Evolutionary conservation across 2,888 invertebrate species (phyloP).

Genomic region (Noctua pronuba): DNA sequence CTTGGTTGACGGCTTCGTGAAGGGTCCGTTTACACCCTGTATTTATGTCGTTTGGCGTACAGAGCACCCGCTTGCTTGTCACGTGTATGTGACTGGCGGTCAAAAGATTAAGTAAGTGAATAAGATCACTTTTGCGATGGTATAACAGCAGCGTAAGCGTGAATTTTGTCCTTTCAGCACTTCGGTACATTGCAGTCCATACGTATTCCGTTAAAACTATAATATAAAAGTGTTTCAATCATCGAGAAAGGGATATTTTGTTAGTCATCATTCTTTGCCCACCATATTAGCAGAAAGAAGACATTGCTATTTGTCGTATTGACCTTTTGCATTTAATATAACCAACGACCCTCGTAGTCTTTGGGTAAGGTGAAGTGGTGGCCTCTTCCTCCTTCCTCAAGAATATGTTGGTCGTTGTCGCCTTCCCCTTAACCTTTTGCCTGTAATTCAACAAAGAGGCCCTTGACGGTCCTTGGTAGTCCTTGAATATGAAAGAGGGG

Average conservation of each 20-base stretch:
- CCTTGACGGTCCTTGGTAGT: neutral
- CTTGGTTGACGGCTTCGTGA: too few relatives aligned
- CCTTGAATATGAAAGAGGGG: neutral
- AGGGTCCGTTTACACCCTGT: too few relatives aligned
- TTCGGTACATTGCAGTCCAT: neutral
- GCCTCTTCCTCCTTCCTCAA: neutral
- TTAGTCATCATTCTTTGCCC: neutral
- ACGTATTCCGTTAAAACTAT: neutral
- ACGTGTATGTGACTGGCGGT: too few relatives aligned
- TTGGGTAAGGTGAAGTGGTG: conserved; percentile 1
- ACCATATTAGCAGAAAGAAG: neutral
- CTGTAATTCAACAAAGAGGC: conserved; percentile 1
- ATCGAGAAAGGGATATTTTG: neutral
- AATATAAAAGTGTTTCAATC: neutral
- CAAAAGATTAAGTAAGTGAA: neutral
- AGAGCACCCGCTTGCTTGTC: too few relatives aligned
- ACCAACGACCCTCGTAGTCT: conserved; percentile 7
- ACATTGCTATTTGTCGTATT: neutral
- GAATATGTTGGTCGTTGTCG: neutral
- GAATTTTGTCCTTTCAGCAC: neutral
- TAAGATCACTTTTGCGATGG: neutral
- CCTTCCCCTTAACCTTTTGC: neutral
- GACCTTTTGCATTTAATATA: conserved; percentile 34
- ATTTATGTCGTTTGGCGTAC: too few relatives aligned
- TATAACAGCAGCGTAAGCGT: neutral